These are phyloP conservation scores for Rhinogobius similis DNA, from an alignment of 2,113 vertebrate genomes.

Conservation along the genomic window DNA sequence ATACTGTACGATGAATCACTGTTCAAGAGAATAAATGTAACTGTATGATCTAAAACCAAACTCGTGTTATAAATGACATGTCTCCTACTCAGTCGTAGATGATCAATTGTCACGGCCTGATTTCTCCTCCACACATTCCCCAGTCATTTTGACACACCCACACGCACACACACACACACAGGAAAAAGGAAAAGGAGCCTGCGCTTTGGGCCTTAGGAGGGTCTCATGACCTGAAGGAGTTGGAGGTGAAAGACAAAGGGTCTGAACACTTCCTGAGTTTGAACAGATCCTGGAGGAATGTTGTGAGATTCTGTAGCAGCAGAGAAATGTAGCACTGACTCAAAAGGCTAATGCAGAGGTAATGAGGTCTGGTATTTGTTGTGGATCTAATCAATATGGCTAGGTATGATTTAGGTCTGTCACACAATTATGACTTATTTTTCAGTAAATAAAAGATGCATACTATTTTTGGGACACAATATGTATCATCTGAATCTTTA, in stretches of 20 bases:
- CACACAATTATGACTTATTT: no score
- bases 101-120: background rate
- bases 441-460: no score
- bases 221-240: background rate
- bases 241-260: no score
- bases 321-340: background rate
- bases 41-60: background rate
- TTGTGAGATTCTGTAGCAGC: background rate
- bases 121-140: background rate
- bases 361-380: background rate
- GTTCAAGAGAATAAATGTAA: no score
- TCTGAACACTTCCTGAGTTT: conserved; percentile 1
- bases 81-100: background rate
- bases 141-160: background rate
- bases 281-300: background rate
- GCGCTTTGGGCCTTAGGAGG: background rate
- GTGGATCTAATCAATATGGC: background rate
- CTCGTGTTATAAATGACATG: background rate
- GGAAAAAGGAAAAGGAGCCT: background rate
- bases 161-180: background rate
- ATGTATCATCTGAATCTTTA: no score
- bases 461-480: no score
- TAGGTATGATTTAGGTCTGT: no score
- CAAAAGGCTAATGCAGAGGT: background rate
- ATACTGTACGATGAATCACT: background rate